Conservation (phyloP, 2,113 vertebrate species). For the Helogale parvula region DNA sequence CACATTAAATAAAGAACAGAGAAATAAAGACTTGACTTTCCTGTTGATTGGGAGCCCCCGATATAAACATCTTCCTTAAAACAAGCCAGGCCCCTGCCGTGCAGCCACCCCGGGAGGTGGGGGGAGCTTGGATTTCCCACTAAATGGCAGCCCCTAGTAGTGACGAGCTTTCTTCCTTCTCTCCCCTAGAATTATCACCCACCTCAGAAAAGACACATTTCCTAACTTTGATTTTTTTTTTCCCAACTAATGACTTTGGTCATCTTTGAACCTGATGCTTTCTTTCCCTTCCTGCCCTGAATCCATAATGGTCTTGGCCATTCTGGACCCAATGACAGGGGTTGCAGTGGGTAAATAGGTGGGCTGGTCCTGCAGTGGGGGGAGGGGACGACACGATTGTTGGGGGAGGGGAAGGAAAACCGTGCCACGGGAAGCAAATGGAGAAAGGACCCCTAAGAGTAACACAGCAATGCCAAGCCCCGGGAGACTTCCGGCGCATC, state of each 20-base stretch:
- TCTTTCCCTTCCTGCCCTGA: not conserved
- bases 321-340: not conserved
- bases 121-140: accelerated
- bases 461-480: not conserved
- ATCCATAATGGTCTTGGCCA: not conserved
- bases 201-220: not conserved
- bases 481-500: accelerated
- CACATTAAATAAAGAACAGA: not conserved
- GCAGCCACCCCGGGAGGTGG: accelerated
- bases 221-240: not conserved
- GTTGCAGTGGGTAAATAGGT: not conserved
- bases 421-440: not conserved
- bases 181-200: not conserved
- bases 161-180: not conserved
- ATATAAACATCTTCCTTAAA: not conserved
- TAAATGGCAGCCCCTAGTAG: accelerated
- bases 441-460: not conserved
- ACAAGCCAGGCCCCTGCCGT: accelerated
- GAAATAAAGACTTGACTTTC: not conserved
- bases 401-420: not conserved
- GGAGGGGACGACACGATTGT: not conserved
- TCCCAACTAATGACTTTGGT: not conserved
- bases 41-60: not conserved
- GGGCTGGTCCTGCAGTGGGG: accelerated
- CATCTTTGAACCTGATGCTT: not conserved